These are phyloP conservation scores for Parnassius smintheus DNA, from an alignment of 2,888 invertebrate genomes.

Conservation along the genomic window DNA sequence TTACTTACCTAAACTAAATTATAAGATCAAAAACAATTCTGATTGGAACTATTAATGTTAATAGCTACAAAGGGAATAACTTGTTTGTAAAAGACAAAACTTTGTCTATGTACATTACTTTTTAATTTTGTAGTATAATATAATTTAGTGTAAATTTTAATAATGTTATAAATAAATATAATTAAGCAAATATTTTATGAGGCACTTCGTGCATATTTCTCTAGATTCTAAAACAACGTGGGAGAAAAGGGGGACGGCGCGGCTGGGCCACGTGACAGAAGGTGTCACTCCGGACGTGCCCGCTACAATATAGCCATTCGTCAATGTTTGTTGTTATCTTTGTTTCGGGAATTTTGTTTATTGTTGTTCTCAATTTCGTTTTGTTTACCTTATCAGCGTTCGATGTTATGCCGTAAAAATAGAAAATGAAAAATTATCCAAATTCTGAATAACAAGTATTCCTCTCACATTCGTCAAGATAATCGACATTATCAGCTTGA, in stretches of 20 bases:
- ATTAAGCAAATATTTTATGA: not conserved
- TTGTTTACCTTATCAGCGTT: slow-evolving; percentile 20
- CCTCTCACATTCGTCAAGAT: too few species aligned
- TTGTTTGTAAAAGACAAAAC: too few species aligned
- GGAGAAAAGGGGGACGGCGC: slow-evolving; percentile 7
- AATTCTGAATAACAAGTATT: not conserved
- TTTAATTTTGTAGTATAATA: too few species aligned
- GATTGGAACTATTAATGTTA: too few species aligned
- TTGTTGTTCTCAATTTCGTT: slow-evolving; percentile 26
- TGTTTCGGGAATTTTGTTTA: slow-evolving; percentile 35
- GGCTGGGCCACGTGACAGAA: slow-evolving; percentile 30
- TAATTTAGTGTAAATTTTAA: too few species aligned
- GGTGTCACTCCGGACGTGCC: slow-evolving; percentile 34
- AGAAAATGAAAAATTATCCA: slow-evolving; percentile 10
- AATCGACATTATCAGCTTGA: too few species aligned
- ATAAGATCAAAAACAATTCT: too few species aligned
- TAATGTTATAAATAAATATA: too few species aligned
- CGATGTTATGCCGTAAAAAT: slow-evolving; percentile 7
- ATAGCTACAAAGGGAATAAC: too few species aligned
- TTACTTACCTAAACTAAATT: too few species aligned
- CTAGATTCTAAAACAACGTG: slow-evolving; percentile 21
- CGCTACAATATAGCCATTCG: slow-evolving; percentile 39
- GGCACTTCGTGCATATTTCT: slow-evolving; percentile 27
- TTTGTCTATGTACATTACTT: too few species aligned
- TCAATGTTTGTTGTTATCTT: slow-evolving; percentile 45